Evolutionary conservation across 2,888 invertebrate species (phyloP), one percentile per base, ranked within the genome.

Genomic region (Caenorhabditis drosophilae): DNA sequence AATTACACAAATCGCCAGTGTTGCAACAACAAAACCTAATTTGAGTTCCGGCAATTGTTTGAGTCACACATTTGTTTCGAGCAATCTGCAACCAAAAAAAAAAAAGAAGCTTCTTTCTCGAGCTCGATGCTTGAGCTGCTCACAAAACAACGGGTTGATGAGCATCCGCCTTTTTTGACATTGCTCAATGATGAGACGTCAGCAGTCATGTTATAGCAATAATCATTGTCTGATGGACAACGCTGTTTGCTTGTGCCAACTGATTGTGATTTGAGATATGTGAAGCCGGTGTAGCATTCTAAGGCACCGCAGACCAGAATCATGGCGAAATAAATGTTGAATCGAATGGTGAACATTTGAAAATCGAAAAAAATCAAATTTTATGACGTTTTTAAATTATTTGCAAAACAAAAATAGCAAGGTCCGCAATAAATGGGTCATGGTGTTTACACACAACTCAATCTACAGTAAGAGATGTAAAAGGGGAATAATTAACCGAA

Each of bases 131-230:
- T n/a, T n/a, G n/a, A n/a, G n/a, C n/a, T n/a, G 54, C 70, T 46
- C 22, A 70, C 70, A 51, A 67, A 63, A 36, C 70, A 70, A 25
- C 62, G 36, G 4, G 70, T 67, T 6, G 63, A 62, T 3, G 71
- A 71, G 36, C 71, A 71, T 20, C 71, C 71, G 1, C 67, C 67
- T 45, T 64, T 62, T 34, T 67, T 67, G 36, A 71, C 57, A 31
- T 67, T 51, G 26, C 59, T 66, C 35, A 68, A 47, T 1, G 58
- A 56, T 2, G 66, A 56, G 46, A 68, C 9, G 31, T 61, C 66
- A n/a, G 71, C 71, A 1, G 72, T 72, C 48, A 66, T 66, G 44
- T 72, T 72, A 44, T 72, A 72, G 41, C 72, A 72, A 36, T 52
- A 72, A 41, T 72, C 68, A 34, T 54, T 49, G 11, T 62, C 41